Evolutionary conservation across 2,888 invertebrate genomes (phyloP).

Genomic region (Erebia ligea): DNA sequence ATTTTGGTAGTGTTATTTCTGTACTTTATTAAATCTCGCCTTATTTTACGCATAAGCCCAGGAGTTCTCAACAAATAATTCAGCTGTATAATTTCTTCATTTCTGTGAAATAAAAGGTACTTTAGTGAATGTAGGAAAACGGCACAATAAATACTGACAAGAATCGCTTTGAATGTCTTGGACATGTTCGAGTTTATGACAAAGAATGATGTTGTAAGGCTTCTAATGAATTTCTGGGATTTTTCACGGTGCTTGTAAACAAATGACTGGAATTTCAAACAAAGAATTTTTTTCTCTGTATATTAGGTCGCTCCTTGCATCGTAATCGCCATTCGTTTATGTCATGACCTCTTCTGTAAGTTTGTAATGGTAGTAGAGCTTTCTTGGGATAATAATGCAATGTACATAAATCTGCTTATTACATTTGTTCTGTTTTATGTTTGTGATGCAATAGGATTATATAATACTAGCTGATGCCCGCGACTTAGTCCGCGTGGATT

Average conservation of each 20-base stretch:
- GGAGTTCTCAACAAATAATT: conserved; percentile 51
- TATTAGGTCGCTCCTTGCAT: background rate
- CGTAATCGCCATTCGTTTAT: too few species aligned
- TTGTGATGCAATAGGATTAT: too few species aligned
- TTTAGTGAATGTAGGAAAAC: conserved; percentile 54
- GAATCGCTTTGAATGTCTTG: conserved; percentile 52
- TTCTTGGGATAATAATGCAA: too few species aligned
- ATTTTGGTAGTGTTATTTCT: conserved; percentile 45
- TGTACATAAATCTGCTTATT: too few species aligned
- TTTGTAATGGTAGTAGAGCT: too few species aligned
- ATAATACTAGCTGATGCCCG: too few species aligned
- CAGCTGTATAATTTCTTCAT: conserved; percentile 52
- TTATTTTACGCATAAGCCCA: conserved; percentile 45
- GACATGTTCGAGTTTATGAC: conserved; percentile 51
- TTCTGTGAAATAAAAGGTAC: conserved; percentile 42
- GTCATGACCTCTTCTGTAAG: too few species aligned
- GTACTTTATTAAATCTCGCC: conserved; percentile 47
- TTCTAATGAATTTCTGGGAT: conserved; percentile 1
- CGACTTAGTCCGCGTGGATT: too few species aligned
- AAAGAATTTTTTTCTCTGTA: background rate
- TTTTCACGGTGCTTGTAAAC: conserved; percentile 23
- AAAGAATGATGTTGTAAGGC: conserved; percentile 20
- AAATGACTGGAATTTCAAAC: conserved; percentile 29
- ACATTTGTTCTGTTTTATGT: too few species aligned
- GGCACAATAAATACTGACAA: conserved; percentile 51